Evolutionary conservation across 2,888 invertebrate genomes (phyloP), one percentile per base, ranked within the genome.

Genomic region (Crocallis elinguaria): DNA sequence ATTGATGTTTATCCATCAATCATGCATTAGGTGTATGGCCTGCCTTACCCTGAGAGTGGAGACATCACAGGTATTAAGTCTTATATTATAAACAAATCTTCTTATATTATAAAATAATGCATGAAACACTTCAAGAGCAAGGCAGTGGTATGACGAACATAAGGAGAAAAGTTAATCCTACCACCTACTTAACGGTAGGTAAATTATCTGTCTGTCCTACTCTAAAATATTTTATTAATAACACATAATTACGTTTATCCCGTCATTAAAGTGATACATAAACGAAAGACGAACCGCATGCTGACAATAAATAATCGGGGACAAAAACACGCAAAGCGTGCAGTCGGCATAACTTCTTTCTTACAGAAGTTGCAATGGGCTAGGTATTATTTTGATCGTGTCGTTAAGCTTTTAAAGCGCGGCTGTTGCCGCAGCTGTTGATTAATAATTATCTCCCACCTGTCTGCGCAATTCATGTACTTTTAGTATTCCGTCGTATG

Each of bases 401-500:
- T 73, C 75, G 72, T 80, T 79, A 74, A 71, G 70, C 54, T 69
- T 69, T 75, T 73, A 68, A 74, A 73, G 68, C 66, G 73, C 75
- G 72, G 71, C 79, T 78, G 82, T 73, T 71, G 71, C 69, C 62
- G 79, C 87, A 88, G 80, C 84, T 87, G 87, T 74, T 79, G 75
- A 79, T 75, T 75, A 76, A 74, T 76, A 82, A 86, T 85, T 79
- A 81, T 57, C 64, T 62, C 67, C 71, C 88, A 88, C 88, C 88
- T 89, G 88, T 79, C 69, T 60, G 53, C 53, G 67, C 66, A 67
- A 66, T 72, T 69, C 61, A 64, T 73, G 60, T 57, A 65, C 67
- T 66, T 69, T 70, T 69, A 71, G 69, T 67, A 71, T 64, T 69
- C 64, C 64, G 60, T 62, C 51, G 52, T 25, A 30, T 43, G 9